These are phyloP conservation scores for Tachina grossa DNA, from an alignment of 2,888 invertebrate species.

Conservation along the genomic window DNA sequence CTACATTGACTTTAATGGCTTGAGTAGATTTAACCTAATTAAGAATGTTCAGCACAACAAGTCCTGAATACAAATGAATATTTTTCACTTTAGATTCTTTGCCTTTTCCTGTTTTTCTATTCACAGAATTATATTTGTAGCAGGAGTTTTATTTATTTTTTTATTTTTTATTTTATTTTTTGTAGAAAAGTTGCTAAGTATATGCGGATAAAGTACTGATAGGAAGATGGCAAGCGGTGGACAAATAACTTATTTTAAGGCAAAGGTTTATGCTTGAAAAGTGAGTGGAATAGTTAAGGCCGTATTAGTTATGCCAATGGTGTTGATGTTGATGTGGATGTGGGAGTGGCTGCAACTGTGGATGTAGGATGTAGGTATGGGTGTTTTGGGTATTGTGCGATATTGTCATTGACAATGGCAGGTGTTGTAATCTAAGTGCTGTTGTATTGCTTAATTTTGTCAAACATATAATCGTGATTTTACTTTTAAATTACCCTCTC, in stretches of 20 bases:
- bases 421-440: slow-evolving; percentile 49
- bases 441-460: slow-evolving; percentile 33
- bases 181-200: slow-evolving; percentile 5
- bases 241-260: slow-evolving; percentile 5
- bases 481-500: slow-evolving; percentile 72
- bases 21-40: slow-evolving; percentile 82
- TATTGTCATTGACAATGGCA: slow-evolving; percentile 37
- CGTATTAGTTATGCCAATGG: neutral
- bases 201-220: neutral
- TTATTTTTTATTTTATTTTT: neutral
- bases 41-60: slow-evolving; percentile 82
- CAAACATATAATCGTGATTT: slow-evolving; percentile 36
- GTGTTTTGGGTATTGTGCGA: neutral
- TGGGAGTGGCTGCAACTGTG: no score
- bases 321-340: neutral
- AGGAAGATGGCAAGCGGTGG: neutral
- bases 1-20: slow-evolving; percentile 68
- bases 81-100: slow-evolving; percentile 78
- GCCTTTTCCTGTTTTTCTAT: neutral
- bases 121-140: slow-evolving; percentile 23
- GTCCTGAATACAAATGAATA: slow-evolving; percentile 80
- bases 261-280: slow-evolving; percentile 36
- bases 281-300: slow-evolving; percentile 2
- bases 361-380: no score
- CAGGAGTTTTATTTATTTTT: neutral